Evolutionary conservation across 2,113 vertebrate genomes (phyloP), one percentile per base, ranked within the genome.

Genomic region (Upupa epops): DNA sequence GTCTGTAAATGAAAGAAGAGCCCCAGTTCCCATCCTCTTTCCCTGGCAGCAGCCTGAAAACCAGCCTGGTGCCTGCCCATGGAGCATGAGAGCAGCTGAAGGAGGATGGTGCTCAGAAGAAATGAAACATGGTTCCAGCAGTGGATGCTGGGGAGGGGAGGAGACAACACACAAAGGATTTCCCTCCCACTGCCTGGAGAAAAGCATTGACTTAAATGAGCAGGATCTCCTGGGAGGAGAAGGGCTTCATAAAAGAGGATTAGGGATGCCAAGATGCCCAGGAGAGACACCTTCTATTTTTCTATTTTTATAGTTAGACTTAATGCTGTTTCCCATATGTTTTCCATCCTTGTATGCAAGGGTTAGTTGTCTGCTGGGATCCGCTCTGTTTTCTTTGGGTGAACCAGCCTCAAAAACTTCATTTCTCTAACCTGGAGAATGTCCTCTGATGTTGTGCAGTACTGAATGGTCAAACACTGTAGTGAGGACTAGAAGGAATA

Each of bases 261-360:
- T 28, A 29, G 13, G 31, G 40, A 36, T 80, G 36, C 42, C 56
- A 58, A 83, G 28, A 22, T 81, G 25, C 37, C 21, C 40, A 28
- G 15, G 64, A 71, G 36, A 71, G 34, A 22, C 17, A 55, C 13
- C 32, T 45, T 32, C 40, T 63, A 1, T 26, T 69, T 10, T 54
- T 55, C 42, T 75, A 0, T 9, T 77, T 84, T 31, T 58, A 25
- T 81, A 32, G 36, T 45, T 81, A 66, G 14, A 2, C 28, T 82
- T 59, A 26, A 26, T 66, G 42, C 31, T 2, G 0, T 70, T 88
- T 83, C 36, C 31, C 1, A 1, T 49, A 14, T 0, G 0, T 49
- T 87, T 84, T 80, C 51, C 7, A 28, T 66, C 52, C 0, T 46
- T 8, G 16, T 32, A n/a, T 37, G 60, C 69, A 83, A 54, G 59